These are phyloP conservation scores for Crambe crambe DNA, from an alignment of 37 sponge, comb jelly and placozoan species.

Conservation along the genomic window DNA sequence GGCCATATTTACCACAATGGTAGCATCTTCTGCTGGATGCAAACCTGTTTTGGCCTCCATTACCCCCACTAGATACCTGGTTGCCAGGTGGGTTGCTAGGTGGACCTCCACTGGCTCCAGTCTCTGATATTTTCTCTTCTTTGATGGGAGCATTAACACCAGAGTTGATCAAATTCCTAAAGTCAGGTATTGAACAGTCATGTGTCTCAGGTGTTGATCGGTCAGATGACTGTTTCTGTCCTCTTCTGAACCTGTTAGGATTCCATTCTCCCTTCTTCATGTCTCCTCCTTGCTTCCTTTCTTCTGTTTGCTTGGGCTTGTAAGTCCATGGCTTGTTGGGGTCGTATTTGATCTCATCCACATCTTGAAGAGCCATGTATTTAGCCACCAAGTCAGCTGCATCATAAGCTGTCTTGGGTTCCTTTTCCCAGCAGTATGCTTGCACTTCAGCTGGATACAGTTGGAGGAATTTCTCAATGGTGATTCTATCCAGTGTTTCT, in stretches of 20 bases:
- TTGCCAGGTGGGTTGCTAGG: neutral
- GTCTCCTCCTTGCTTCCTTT: too few relatives aligned
- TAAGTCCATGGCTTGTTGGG: neutral
- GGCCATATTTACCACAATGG: neutral
- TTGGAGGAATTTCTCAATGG: neutral
- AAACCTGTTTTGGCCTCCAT: neutral
- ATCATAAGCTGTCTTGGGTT: neutral
- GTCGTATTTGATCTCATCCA: neutral
- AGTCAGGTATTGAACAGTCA: too few relatives aligned
- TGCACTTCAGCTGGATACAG: neutral
- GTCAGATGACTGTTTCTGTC: too few relatives aligned
- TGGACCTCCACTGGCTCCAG: neutral
- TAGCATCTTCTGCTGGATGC: neutral
- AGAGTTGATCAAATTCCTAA: too few relatives aligned
- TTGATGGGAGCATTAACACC: neutral
- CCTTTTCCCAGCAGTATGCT: neutral
- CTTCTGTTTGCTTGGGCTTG: too few relatives aligned
- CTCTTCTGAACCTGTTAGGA: too few relatives aligned
- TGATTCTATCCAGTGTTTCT: neutral
- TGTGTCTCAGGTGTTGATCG: too few relatives aligned
- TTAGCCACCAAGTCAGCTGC: neutral
- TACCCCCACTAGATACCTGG: neutral
- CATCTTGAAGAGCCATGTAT: neutral
- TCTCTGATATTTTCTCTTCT: neutral
- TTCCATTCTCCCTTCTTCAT: too few relatives aligned